Percentiles rank a stretch among this genome's conserved stretches.
These are phyloP conservation scores for Neosalanx taihuensis DNA, from an alignment of 2,797 vertebrate genomes.

Conservation along the genomic window DNA sequence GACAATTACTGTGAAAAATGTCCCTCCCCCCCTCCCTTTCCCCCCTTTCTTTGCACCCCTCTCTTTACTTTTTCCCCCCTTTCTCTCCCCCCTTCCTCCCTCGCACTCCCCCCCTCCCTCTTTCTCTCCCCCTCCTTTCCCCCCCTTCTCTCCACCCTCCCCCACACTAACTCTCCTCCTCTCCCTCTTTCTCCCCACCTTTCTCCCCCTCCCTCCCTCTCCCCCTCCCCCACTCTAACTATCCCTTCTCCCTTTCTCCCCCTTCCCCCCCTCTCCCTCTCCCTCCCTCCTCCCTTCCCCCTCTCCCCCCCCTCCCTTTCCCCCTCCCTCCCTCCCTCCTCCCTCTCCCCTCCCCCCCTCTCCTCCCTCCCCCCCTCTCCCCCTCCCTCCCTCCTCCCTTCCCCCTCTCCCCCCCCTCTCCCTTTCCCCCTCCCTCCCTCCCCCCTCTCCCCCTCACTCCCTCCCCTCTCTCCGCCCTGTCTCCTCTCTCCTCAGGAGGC, in stretches of 20 bases:
- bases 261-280: not conserved
- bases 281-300: not conserved
- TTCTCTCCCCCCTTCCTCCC: no score
- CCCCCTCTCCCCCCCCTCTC: not conserved
- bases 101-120: no score
- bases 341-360: not conserved
- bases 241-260: no score
- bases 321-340: not conserved
- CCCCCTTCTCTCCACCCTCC: no score
- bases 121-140: no score
- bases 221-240: no score
- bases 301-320: conserved; percentile 12
- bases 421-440: not conserved
- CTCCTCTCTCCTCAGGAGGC: conserved; percentile 79
- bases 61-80: no score
- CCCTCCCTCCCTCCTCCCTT: not conserved
- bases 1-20: not conserved
- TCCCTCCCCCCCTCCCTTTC: not conserved
- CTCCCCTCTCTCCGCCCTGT: not conserved
- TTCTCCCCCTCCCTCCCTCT: no score
- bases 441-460: not conserved
- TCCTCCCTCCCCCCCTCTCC: not conserved
- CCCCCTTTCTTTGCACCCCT: no score
- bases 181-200: no score
- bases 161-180: no score